Evolutionary conservation across 1,140 invertebrate species (phyloP), one percentile per base, ranked within the genome.

Genomic region (Subanguina moxae): DNA sequence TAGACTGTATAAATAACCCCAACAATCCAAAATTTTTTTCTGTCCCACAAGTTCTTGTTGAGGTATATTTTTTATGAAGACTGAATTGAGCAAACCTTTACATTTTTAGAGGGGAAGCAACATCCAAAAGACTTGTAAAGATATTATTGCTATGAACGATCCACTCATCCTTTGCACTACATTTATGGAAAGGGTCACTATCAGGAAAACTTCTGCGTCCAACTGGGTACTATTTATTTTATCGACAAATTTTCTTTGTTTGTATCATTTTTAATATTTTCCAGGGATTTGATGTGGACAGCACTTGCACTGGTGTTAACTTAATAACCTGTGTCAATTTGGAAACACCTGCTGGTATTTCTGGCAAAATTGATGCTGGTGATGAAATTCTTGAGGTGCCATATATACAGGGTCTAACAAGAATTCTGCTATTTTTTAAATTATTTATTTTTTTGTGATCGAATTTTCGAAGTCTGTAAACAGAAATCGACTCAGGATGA

Each of bases 1-100:
- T 73, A 21, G 71, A 73, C 43, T 76, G 74, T 45, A 45, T 73
- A n/a, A 75, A 73, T 42, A 68, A 72, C 45, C 71, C 73, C 19
- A 73, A 73, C 56, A 73, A 73, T 57, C 74, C 74, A 28, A 72
- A 73, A 21, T 73, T 73, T 42, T 76, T 73, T 25, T 71, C 72
- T 25, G 71, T 73, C 46, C 71, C 71, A 11, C 73, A 76, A 63
- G 28, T 76, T 23, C 68, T 73, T n/a, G 75, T 73, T 28, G 45
- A 69, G 57, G 68, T 76, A 28, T 52, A 21, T 57, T 19, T 48
- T 66, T 23, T 13, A 25, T 25, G 72, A 19, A n/a, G n/a, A n/a
- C n/a, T n/a, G 30, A n/a, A 52, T 27, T 48, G 25, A 5, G 13
- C 43, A 48, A 7, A 11, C n/a, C 68, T 28, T 71, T 1, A 27